Base-by-base conservation (phyloP, 2,888 invertebrate genomes). In the Diarsia brunnea region DNA sequence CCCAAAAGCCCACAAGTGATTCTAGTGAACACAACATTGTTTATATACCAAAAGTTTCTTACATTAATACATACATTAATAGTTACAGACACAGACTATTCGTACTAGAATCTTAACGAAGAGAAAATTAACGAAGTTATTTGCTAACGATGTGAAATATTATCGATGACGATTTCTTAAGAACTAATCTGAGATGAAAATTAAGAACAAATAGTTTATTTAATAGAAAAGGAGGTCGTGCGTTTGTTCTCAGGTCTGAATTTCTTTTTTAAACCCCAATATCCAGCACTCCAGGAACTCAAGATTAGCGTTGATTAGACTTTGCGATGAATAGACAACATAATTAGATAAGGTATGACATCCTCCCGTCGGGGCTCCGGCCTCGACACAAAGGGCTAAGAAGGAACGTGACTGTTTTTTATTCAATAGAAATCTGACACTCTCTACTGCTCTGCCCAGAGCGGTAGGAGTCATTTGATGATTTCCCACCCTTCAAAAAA, bases 71-170 rank as follows among this genome's bases (percentile, higher is more conserved):
- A 47, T 31, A 19, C n/a, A 1, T 4, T n/a, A 5, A 8, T 4
- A 38, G 38, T 38, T 38, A 38, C 38, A 5, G 38, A 8, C 45
- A 64, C 19, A 16, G n/a, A 43, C 0, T 12, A 31, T 53, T 61
- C 21, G 70, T 43, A 49, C 70, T 58, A 64, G 67, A 71, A 71
- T 71, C 14, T 78, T 78, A 71, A 78, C 58, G 12, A 71, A 49
- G 45, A 58, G 49, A 63, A 61, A 70, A 66, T 67, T 12, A 45
- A 63, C 38, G 19, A 21, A 58, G 27, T 43, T 12, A 71, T 78
- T 78, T 27, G 51, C 55, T 71, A 78, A 78, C 31, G 49, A 77
- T 31, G 58, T 19, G 14, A 47, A 31, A 4, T 3, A 78, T 58
- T 55, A 71, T 49, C n/a, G 47, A 53, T 31, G 38, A 19, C 45